Base-by-base conservation (phyloP, 92 coral and sea anemone genomes). In the Porites cylindrica region DNA sequence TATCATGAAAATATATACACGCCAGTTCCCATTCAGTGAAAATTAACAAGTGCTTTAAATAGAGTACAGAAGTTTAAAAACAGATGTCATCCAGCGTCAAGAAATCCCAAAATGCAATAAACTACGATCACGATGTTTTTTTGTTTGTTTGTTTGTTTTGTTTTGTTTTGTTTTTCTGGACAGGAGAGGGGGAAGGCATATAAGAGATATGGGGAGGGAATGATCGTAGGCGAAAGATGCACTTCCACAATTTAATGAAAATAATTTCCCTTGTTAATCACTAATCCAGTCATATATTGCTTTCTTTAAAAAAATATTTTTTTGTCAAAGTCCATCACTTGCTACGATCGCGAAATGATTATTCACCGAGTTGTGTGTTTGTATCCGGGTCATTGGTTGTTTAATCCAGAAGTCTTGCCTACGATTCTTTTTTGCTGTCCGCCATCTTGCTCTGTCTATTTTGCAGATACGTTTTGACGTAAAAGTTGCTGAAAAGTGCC, bases 401-500 rank as follows among this genome's bases (percentile, higher is more conserved):
- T 38, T 16, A 6, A 18, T 61, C n/a, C 67, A 11, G 23, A 50
- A 77, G 81, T 77, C 81, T 79, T 24, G 71, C 20, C 70, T 59
- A 68, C 77, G 69, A 72, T 76, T 90, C 76, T 69, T 50, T 29
- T 75, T 90, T 75, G 29, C 53, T 90, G 60, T 69, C 74, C 75
- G 76, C 83, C 47, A 38, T 38, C 38, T 68, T 65, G 10, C 29
- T 50, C 60, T 86, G 92, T 24, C 62, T 72, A 7, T 13, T 51
- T 70, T 85, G 77, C 21, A 78, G 58, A 78, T 96, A 96, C 9
- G 95, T 91, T 74, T 94, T 91, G 10, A 83, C 66, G 78, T 92
- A 96, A 80, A 96, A 96, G 83, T 94, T 95, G 13, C 85, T 70
- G 82, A 96, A 96, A 26, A 96, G 91, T 19, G 88, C 86, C 67